A percentile compares a stretch with the other conserved stretches of the same genome.
Conservation (phyloP, 2,113 vertebrate species). For the Lophochroa leadbeateri region DNA sequence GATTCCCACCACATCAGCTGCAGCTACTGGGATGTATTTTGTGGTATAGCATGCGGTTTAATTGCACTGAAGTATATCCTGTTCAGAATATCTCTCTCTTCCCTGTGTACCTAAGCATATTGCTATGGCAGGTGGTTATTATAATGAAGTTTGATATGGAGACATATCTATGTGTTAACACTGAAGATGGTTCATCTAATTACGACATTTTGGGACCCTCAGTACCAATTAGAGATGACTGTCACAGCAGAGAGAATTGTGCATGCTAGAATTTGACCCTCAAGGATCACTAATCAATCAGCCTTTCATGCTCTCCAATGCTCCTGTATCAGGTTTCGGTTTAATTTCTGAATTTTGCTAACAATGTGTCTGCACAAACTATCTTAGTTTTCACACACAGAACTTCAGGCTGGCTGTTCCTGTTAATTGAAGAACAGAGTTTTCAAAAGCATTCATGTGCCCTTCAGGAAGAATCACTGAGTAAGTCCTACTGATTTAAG, state of each 20-base stretch:
- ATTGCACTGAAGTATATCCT: not conserved
- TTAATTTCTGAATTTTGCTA: not conserved
- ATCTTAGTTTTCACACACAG: not conserved
- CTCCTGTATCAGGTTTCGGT: not conserved
- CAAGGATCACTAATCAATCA: not conserved
- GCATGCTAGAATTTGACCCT: not conserved
- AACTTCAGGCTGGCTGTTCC: not conserved
- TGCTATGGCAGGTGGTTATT: not conserved
- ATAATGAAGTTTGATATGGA: not conserved
- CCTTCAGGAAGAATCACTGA: not conserved
- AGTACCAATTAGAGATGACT: not conserved
- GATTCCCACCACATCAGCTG: not conserved
- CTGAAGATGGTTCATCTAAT: not conserved
- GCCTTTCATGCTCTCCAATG: not conserved
- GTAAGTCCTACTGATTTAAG: not conserved
- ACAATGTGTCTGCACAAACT: not conserved
- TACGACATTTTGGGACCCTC: not conserved
- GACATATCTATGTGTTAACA: not conserved
- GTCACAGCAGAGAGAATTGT: not conserved
- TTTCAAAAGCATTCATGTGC: not conserved
- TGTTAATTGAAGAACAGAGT: accelerated
- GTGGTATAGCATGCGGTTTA: not conserved
- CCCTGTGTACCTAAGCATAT: not conserved
- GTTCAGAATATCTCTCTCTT: not conserved
- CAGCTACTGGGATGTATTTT: not conserved